Percentiles rank a stretch among this genome's conserved stretches.
phyloP scores from a whole-genome alignment of 2,113 vertebrate species.

The Neoarius graeffei region DNA sequence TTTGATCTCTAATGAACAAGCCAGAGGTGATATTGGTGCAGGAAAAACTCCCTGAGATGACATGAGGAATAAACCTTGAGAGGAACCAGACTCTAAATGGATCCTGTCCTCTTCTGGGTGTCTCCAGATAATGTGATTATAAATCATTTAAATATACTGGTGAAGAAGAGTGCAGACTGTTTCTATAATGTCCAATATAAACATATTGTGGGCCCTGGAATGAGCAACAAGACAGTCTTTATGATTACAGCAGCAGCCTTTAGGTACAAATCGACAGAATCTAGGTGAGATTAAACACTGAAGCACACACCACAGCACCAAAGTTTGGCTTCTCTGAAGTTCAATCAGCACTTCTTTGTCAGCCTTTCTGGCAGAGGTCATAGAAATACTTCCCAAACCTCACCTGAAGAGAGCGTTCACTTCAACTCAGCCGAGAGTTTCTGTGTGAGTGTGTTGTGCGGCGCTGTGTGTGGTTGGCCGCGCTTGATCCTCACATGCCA shows the following conservation, averaged over 20 bases:
- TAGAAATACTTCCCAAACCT: neutral
- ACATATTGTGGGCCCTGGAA: neutral
- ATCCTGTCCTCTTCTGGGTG: neutral
- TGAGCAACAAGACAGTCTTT: neutral
- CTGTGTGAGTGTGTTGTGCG: constrained; percentile 27
- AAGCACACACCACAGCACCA: neutral
- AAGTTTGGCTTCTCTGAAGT: neutral
- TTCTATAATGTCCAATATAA: neutral
- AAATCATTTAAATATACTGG: neutral
- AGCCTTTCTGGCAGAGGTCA: neutral
- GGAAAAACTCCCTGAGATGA: neutral
- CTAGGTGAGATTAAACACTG: neutral
- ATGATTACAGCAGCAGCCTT: neutral
- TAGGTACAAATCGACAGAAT: neutral
- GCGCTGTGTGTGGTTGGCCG: constrained; percentile 57
- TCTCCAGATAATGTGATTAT: neutral
- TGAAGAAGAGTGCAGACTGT: neutral
- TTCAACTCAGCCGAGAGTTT: neutral
- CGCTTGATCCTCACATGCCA: constrained; percentile 50
- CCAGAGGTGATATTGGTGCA: neutral
- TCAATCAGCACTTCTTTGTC: neutral
- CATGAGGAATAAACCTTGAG: neutral
- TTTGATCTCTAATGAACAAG: neutral
- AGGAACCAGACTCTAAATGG: neutral
- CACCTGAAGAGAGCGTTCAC: constrained; percentile 15